phyloP scores from a whole-genome alignment of 2,113 vertebrate genomes.

The Rhinichthys klamathensis region DNA sequence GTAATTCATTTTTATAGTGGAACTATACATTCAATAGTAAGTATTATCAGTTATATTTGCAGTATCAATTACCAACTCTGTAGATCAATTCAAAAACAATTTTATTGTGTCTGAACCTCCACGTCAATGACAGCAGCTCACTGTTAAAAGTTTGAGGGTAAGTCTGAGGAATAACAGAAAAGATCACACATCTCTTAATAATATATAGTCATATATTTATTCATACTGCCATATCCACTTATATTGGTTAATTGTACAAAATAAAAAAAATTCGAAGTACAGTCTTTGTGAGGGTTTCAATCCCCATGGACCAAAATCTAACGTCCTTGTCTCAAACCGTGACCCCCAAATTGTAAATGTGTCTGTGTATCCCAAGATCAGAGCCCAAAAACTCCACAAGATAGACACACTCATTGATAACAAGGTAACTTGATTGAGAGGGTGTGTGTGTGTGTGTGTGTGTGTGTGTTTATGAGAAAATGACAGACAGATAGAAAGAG shows the following conservation, averaged over 20 bases:
- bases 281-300: slow-evolving; percentile 75
- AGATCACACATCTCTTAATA: slow-evolving; percentile 72
- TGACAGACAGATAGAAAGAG: background rate
- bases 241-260: slow-evolving; percentile 80
- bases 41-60: background rate
- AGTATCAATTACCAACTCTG: background rate
- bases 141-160: background rate
- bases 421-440: slow-evolving; percentile 15
- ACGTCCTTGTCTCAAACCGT: slow-evolving; percentile 39
- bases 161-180: background rate
- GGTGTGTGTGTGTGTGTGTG: background rate
- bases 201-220: slow-evolving; percentile 86
- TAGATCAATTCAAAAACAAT: slow-evolving; percentile 2
- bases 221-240: slow-evolving; percentile 80
- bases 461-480: too few species aligned
- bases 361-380: background rate
- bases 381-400: slow-evolving; percentile 12
- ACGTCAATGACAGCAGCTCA: background rate
- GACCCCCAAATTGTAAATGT: background rate
- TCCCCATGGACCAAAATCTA: slow-evolving; percentile 60
- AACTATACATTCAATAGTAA: background rate
- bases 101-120: background rate
- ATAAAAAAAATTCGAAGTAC: slow-evolving; percentile 73
- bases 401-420: slow-evolving; percentile 12
- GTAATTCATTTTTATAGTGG: background rate